Percentiles rank a stretch among this genome's conserved stretches.
phyloP scores from a whole-genome alignment of 1,140 invertebrate genomes.

The Halyomorpha halys region DNA sequence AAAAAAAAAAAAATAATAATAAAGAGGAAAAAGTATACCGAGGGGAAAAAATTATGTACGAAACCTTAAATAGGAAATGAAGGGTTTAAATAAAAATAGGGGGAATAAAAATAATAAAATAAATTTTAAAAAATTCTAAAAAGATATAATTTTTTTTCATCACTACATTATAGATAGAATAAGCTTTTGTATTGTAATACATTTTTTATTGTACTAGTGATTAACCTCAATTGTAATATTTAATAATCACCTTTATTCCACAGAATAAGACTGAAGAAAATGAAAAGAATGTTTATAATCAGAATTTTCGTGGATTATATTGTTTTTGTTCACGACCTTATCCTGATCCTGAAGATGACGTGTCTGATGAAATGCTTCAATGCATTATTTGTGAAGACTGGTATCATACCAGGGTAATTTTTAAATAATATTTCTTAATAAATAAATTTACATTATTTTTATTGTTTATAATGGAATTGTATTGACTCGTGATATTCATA shows the following conservation, averaged over 20 bases:
- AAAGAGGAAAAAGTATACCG: too few relatives aligned
- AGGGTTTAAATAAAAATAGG: too few relatives aligned
- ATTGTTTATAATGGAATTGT: too few relatives aligned
- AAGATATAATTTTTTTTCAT: too few relatives aligned
- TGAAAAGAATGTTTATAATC: constrained; percentile 75
- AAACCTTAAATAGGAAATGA: too few relatives aligned
- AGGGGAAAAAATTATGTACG: too few relatives aligned
- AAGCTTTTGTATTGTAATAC: too few relatives aligned
- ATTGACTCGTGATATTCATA: too few relatives aligned
- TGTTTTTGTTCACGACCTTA: constrained; percentile 91
- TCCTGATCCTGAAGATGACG: constrained; percentile 76
- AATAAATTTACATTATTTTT: background rate
- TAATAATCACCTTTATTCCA: constrained; percentile 23
- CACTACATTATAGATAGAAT: too few relatives aligned
- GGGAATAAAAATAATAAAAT: too few relatives aligned
- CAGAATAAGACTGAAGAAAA: constrained; percentile 55
- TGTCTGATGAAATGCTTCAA: constrained; percentile 89
- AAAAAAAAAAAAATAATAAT: too few relatives aligned
- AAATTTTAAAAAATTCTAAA: too few relatives aligned
- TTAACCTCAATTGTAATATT: background rate
- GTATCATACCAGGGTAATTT: constrained; percentile 73
- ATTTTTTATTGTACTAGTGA: background rate
- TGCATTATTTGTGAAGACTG: constrained; percentile 97
- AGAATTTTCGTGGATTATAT: constrained; percentile 89
- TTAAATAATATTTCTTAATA: constrained; percentile 5